Percentiles rank a stretch among this genome's conserved stretches.
Evolutionary conservation across 2,888 invertebrate genomes (phyloP).

Genomic region (Leptinotarsa tumamoca): DNA sequence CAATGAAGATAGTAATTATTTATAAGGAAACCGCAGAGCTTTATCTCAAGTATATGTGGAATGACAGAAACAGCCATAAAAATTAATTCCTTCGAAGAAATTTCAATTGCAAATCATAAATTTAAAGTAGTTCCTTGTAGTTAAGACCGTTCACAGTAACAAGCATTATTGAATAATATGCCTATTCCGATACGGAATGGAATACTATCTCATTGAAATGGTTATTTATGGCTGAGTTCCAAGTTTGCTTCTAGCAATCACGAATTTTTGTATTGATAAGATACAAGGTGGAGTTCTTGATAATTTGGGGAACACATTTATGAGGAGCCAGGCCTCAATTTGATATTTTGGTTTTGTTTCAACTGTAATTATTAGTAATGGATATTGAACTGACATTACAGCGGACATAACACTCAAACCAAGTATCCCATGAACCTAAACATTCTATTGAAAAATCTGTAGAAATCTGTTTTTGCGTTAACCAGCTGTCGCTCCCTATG

Average conservation of each 20-base stretch:
- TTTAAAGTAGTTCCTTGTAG: not conserved
- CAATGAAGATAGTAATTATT: not conserved
- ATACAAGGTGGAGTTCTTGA: not conserved
- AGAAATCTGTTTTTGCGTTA: too few relatives aligned
- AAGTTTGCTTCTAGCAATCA: not conserved
- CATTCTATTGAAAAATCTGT: too few relatives aligned
- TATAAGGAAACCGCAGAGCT: not conserved
- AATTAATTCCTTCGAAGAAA: not conserved
- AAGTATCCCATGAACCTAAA: too few relatives aligned
- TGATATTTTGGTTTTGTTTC: too few relatives aligned
- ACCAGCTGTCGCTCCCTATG: too few relatives aligned
- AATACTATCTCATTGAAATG: slow-evolving; percentile 11
- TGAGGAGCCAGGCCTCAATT: too few relatives aligned
- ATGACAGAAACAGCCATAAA: not conserved
- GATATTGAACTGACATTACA: too few relatives aligned
- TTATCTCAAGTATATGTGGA: not conserved
- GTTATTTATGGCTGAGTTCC: not conserved
- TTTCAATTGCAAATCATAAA: slow-evolving; percentile 9
- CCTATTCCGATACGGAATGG: slow-evolving; percentile 1
- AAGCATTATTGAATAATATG: slow-evolving; percentile 7
- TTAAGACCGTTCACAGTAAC: not conserved
- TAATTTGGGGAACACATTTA: too few relatives aligned
- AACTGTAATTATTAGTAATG: too few relatives aligned
- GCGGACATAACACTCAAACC: too few relatives aligned
- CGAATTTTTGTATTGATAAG: not conserved